Evolutionary conservation across 2,888 invertebrate species (phyloP).

Genomic region (Drosophila merina): DNA sequence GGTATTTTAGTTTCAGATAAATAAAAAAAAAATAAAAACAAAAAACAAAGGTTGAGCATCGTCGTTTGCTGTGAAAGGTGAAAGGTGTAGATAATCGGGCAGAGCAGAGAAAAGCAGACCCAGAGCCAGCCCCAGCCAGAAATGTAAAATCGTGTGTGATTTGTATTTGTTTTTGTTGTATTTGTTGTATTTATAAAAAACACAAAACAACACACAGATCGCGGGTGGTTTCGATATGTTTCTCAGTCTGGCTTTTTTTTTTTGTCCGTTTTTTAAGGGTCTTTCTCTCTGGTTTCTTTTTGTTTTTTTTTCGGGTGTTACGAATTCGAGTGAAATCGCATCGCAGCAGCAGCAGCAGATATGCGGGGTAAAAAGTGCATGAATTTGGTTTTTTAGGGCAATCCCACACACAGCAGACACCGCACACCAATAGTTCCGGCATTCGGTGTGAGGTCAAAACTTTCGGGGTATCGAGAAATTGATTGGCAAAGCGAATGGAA

Average conservation of each 20-base stretch:
- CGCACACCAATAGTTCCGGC: slow-evolving; percentile 59
- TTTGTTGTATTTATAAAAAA: too few relatives aligned
- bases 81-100: slow-evolving; percentile 67
- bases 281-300: slow-evolving; percentile 47
- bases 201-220: slow-evolving; percentile 51
- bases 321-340: slow-evolving; percentile 78
- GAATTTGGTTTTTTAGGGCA: slow-evolving; percentile 57
- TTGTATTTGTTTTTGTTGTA: too few relatives aligned
- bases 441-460: slow-evolving; percentile 47
- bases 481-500: slow-evolving; percentile 74
- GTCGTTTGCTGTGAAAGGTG: slow-evolving; percentile 57
- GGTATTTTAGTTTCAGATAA: slow-evolving; percentile 31
- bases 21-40: slow-evolving; percentile 28
- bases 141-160: neutral
- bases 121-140: slow-evolving; percentile 22
- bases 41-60: slow-evolving; percentile 45
- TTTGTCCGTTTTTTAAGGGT: slow-evolving; percentile 34
- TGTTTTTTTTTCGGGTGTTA: slow-evolving; percentile 61
- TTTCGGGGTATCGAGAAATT: slow-evolving; percentile 61
- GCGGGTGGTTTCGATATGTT: slow-evolving; percentile 74
- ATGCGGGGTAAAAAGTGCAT: slow-evolving; percentile 69
- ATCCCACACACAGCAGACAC: slow-evolving; percentile 10
- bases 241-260: slow-evolving; percentile 40
- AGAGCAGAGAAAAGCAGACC: slow-evolving; percentile 37
- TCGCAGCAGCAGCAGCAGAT: slow-evolving; percentile 27